Conservation (phyloP, 2,797 vertebrate species). For the Notolepis coatsorum region DNA sequence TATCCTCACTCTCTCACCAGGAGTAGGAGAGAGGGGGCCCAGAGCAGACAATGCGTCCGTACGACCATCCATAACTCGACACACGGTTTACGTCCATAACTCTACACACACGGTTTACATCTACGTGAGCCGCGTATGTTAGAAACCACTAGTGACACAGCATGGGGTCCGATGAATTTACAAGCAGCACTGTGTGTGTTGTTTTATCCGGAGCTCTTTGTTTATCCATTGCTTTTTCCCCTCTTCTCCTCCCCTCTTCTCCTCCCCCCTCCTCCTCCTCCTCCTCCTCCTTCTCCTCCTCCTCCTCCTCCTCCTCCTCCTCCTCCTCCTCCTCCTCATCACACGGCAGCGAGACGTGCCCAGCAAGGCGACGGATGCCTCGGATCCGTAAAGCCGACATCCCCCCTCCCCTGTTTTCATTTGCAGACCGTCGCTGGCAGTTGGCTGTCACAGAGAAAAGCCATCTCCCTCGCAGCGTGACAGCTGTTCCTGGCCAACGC, state of each 20-base stretch:
- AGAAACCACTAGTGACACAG: slow-evolving; percentile 68
- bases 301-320: slow-evolving; percentile 30
- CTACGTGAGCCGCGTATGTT: slow-evolving; percentile 71
- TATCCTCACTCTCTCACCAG: slow-evolving; percentile 63
- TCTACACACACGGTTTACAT: slow-evolving; percentile 62
- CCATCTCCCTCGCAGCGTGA: slow-evolving; percentile 84
- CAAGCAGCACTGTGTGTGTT: slow-evolving; percentile 67
- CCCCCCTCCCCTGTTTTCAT: slow-evolving; percentile 68
- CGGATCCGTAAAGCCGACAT: slow-evolving; percentile 60
- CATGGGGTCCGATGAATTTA: slow-evolving; percentile 30
- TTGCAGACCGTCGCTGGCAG: slow-evolving; percentile 74
- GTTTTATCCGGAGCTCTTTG: slow-evolving; percentile 72
- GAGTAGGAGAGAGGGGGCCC: slow-evolving; percentile 39
- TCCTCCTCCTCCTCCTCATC: not conserved
- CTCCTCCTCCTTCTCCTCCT: slow-evolving; percentile 32
- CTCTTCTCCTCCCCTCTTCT: slow-evolving; percentile 25
- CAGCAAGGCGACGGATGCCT: slow-evolving; percentile 62
- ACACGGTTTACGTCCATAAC: slow-evolving; percentile 63
- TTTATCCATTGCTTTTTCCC: slow-evolving; percentile 57
- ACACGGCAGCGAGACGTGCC: slow-evolving; percentile 62
- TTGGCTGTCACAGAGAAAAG: slow-evolving; percentile 80
- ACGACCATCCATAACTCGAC: slow-evolving; percentile 58
- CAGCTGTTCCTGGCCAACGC: slow-evolving; percentile 68
- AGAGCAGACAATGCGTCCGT: slow-evolving; percentile 72
- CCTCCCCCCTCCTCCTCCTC: slow-evolving; percentile 25